Percentiles rank a stretch among this genome's conserved stretches.
Evolutionary conservation across 2,888 invertebrate species (phyloP).

Genomic region (Anorthoa munda): DNA sequence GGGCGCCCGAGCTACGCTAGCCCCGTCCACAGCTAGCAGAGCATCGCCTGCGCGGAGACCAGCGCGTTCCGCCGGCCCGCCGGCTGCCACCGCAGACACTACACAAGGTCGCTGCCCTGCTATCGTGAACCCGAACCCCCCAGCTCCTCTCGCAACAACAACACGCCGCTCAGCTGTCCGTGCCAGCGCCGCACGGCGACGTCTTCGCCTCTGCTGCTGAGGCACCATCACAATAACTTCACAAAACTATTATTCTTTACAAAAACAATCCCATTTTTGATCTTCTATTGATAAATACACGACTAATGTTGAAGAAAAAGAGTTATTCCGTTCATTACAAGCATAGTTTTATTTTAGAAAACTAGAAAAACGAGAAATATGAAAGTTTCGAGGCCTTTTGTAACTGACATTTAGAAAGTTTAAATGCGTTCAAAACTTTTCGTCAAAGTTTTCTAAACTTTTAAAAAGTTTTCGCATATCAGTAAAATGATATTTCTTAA

Average conservation of each 20-base stretch:
- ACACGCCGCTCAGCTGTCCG: conserved; percentile 94
- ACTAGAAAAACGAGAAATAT: conserved; percentile 86
- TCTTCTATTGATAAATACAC: conserved; percentile 43
- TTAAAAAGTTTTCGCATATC: conserved; percentile 15
- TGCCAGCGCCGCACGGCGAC: conserved; percentile 83
- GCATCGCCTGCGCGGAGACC: conserved; percentile 98
- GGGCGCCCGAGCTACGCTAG: conserved; percentile 97
- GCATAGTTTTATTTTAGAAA: conserved; percentile 73
- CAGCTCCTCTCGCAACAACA: conserved; percentile 96
- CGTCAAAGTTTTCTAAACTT: conserved; percentile 36
- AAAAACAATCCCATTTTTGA: conserved; percentile 58
- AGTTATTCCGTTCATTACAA: conserved; percentile 26
- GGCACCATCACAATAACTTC: conserved; percentile 83
- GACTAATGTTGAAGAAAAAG: background rate
- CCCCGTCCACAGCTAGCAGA: conserved; percentile 97
- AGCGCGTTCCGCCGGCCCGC: conserved; percentile 96
- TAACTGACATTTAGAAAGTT: conserved; percentile 88
- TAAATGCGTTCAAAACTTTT: conserved; percentile 75
- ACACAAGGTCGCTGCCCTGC: conserved; percentile 99
- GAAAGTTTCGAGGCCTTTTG: conserved; percentile 85
- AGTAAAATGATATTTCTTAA: background rate
- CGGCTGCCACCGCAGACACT: conserved; percentile 97
- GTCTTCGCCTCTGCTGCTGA: conserved; percentile 87
- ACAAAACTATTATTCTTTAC: conserved; percentile 64
- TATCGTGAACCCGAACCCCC: conserved; percentile 99